These are phyloP conservation scores for Glyptemys insculpta DNA, from an alignment of 2,797 vertebrate genomes.

Conservation along the genomic window DNA sequence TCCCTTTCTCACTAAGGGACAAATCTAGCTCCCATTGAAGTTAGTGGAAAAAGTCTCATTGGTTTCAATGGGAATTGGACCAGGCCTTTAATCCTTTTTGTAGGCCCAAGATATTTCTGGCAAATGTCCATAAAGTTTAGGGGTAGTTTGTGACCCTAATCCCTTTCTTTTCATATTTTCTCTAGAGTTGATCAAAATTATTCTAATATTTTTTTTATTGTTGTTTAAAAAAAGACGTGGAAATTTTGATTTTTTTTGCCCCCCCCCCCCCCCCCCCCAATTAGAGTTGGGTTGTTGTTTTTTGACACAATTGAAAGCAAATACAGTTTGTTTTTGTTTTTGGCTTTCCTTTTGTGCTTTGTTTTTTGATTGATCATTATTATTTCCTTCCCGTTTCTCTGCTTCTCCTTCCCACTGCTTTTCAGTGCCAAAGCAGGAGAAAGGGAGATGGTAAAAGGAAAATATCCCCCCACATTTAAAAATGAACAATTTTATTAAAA, in stretches of 20 bases:
- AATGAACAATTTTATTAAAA: background rate
- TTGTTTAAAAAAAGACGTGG: background rate
- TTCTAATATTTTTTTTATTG: background rate
- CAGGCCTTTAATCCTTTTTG: background rate
- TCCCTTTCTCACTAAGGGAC: background rate
- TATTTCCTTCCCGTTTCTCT: background rate
- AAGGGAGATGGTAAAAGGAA: background rate
- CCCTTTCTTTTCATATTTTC: conserved; percentile 24
- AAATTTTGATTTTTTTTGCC: background rate
- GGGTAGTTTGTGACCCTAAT: background rate
- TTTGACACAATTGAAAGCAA: background rate
- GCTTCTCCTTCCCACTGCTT: background rate
- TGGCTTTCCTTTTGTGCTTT: background rate
- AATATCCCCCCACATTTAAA: background rate
- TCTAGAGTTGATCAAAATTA: background rate
- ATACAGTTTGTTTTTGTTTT: background rate
- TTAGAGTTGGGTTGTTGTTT: background rate
- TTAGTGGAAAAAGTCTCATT: conserved; percentile 18
- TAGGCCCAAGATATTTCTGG: conserved; percentile 19
- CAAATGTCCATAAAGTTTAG: background rate
- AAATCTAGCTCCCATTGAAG: conserved; percentile 13
- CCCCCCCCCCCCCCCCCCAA: no score
- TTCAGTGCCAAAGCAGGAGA: background rate
- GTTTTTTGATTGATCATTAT: conserved; percentile 1
- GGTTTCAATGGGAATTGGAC: conserved; percentile 5